Conservation (phyloP, 2,888 invertebrate genomes). For the Nudaria mundana region DNA sequence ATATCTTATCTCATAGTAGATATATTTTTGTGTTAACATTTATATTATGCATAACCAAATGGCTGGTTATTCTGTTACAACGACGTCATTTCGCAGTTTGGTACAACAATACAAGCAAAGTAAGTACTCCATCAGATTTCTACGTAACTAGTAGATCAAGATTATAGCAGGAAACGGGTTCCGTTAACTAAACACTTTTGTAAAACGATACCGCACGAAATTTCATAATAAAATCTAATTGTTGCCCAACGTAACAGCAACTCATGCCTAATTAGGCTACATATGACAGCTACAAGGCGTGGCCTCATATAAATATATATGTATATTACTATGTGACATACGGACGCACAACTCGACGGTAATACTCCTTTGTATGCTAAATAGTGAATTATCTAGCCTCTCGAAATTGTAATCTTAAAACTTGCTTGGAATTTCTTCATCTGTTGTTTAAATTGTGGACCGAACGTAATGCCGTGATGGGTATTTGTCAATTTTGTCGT, state of each 20-base stretch:
- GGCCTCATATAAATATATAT: slow-evolving; percentile 66
- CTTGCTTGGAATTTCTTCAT: slow-evolving; percentile 79
- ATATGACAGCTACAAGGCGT: slow-evolving; percentile 78
- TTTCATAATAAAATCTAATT: slow-evolving; percentile 47
- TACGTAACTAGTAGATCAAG: slow-evolving; percentile 9
- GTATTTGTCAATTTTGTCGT: slow-evolving; percentile 39
- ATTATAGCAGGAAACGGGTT: slow-evolving; percentile 14
- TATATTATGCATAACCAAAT: no score
- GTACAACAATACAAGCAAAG: no score
- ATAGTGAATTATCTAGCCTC: slow-evolving; percentile 78
- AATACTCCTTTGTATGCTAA: slow-evolving; percentile 80
- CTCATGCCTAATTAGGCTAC: slow-evolving; percentile 76
- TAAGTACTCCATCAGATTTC: slow-evolving; percentile 2
- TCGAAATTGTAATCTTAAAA: slow-evolving; percentile 79
- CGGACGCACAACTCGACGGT: slow-evolving; percentile 69
- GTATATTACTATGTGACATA: slow-evolving; percentile 67
- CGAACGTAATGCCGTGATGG: slow-evolving; percentile 35
- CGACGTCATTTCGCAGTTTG: slow-evolving; percentile 7
- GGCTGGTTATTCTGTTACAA: no score
- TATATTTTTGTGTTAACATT: no score
- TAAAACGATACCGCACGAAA: slow-evolving; percentile 36
- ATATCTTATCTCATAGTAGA: no score
- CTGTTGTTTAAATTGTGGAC: slow-evolving; percentile 58
- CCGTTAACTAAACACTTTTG: slow-evolving; percentile 31
- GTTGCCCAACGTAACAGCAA: slow-evolving; percentile 47